A percentile compares a stretch with the other conserved stretches of the same genome.
phyloP scores from a whole-genome alignment of 2,888 invertebrate genomes.

The Crioceris asparagi region DNA sequence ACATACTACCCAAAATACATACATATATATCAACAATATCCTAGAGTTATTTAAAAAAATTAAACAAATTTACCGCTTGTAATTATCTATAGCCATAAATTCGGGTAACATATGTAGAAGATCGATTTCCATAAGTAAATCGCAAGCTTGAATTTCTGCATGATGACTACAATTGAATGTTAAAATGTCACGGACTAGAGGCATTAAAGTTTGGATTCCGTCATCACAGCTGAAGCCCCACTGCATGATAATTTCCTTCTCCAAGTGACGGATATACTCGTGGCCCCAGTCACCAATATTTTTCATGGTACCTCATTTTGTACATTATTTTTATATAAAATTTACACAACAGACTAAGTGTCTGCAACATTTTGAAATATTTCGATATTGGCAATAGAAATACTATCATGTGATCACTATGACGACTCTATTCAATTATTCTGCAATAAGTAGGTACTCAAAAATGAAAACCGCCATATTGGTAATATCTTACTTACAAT shows the following conservation, averaged over 20 bases:
- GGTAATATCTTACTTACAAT: too few species aligned
- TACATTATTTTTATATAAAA: too few species aligned
- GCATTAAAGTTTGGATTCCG: slow-evolving; percentile 51
- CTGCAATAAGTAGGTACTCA: too few species aligned
- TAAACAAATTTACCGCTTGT: slow-evolving; percentile 83
- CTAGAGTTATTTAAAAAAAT: slow-evolving; percentile 51
- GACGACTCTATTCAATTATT: too few species aligned
- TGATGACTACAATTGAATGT: slow-evolving; percentile 95
- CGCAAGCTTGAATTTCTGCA: slow-evolving; percentile 98
- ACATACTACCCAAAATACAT: slow-evolving; percentile 53
- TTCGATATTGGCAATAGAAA: too few species aligned
- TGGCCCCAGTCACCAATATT: slow-evolving; percentile 98
- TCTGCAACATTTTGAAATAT: too few species aligned
- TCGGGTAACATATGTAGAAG: slow-evolving; percentile 63
- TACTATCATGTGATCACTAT: too few species aligned
- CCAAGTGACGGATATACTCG: slow-evolving; percentile 93
- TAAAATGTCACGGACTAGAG: slow-evolving; percentile 78
- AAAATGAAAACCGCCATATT: too few species aligned
- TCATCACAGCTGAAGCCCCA: slow-evolving; percentile 47
- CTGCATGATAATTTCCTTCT: slow-evolving; percentile 80
- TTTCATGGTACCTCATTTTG: slow-evolving; percentile 52
- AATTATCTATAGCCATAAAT: slow-evolving; percentile 82
- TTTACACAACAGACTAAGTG: too few species aligned
- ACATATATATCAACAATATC: slow-evolving; percentile 34
- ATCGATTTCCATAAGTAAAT: slow-evolving; percentile 96